phyloP scores from a whole-genome alignment of 2,888 invertebrate genomes.

The Mongoloraphidia duomilia region DNA sequence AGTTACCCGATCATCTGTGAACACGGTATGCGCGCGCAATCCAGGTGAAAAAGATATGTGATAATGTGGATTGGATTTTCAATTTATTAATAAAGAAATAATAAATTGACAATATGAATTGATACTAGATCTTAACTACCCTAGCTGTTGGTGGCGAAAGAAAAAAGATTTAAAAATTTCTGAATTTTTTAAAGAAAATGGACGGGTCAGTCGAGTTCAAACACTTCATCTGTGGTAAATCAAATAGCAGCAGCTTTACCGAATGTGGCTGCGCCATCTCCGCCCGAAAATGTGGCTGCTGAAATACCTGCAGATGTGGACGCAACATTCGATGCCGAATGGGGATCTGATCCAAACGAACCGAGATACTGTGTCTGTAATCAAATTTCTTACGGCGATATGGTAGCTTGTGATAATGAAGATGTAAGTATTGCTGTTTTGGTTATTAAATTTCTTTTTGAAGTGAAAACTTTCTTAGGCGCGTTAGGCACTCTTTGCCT shows the following conservation, averaged over 20 bases:
- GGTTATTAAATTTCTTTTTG: constrained; percentile 1
- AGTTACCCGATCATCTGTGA: too few relatives aligned
- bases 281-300: constrained; percentile 30
- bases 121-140: too few relatives aligned
- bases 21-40: too few relatives aligned
- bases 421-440: constrained; percentile 55
- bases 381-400: constrained; percentile 94
- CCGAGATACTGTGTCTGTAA: constrained; percentile 93
- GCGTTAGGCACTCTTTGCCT: too few relatives aligned
- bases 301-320: constrained; percentile 27
- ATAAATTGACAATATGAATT: too few relatives aligned
- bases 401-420: constrained; percentile 98
- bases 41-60: too few relatives aligned
- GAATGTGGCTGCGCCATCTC: constrained; percentile 21
- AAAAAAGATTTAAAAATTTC: too few relatives aligned
- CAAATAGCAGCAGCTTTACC: constrained; percentile 24
- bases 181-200: constrained; percentile 21
- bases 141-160: too few relatives aligned
- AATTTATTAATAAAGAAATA: too few relatives aligned
- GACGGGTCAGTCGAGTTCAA: constrained; percentile 17
- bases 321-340: constrained; percentile 58
- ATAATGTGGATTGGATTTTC: too few relatives aligned
- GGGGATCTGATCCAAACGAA: constrained; percentile 93
- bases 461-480: too few relatives aligned
- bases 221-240: constrained; percentile 28